Evolutionary conservation across 2,888 invertebrate species (phyloP), one percentile per base, ranked within the genome.

Genomic region (Stenichneumon culpator): DNA sequence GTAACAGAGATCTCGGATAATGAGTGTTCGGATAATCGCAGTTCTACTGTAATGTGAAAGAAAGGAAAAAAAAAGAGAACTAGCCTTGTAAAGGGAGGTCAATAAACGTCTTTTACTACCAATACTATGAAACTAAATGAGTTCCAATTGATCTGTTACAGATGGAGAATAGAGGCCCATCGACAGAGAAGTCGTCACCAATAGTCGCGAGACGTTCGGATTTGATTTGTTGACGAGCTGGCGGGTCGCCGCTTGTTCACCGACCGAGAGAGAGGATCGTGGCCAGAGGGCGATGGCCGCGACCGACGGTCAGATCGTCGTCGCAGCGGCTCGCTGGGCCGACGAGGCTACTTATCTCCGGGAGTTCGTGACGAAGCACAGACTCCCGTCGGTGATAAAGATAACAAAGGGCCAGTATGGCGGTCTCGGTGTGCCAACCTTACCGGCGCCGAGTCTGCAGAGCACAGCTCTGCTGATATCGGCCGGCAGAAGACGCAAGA

Each of bases 401-500:
- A 97, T 99, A 92, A 97, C 98, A 91, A 98, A 98, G 94, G 99
- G 99, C 87, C 98, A 98, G 94, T 99, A 98, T 95, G 97, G 97
- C 88, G 97, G 97, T 81, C 95, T 99, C 73, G 99, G 99, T 39
- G 98, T 98, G 22, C 98, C 98, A 2, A 97, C 97, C 0, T 94
- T 98, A 68, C 97, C 98, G 52, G 97, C 97, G 90, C 98, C 98
- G 5, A 97, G 97, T 83, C 95, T 98, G 36, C 97, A 98, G 92
- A 97, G 97, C 90, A 97, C 98, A 25, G 97, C 98, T 4, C 94
- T 98, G 69, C 96, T 99, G 79, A 96, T 98, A 81, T 97, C 98
- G 79, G 97, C 97, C 5, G 98, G 98, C 73, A 96, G 97, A 87
- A 96, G 97, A 89, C 97, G 97, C 92, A 97, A 98, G 93, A 97